Conservation (phyloP, 2,797 vertebrate species). For the Notolabrus celidotus region DNA sequence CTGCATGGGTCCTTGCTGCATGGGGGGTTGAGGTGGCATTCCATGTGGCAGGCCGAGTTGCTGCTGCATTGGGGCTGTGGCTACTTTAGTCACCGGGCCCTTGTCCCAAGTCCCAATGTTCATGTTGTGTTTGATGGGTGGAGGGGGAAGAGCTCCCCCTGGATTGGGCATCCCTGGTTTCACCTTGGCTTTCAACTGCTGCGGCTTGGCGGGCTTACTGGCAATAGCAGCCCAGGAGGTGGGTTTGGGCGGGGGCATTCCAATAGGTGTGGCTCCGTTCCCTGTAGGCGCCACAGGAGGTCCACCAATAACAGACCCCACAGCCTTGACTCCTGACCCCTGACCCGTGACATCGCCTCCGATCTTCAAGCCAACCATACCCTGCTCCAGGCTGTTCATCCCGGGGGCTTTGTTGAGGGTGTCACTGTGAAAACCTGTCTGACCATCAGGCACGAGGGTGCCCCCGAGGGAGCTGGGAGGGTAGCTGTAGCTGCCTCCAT, state of each 20-base stretch:
- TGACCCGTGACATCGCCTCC: conserved; percentile 89
- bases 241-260: conserved; percentile 92
- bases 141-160: conserved; percentile 89
- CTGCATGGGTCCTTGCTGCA: conserved; percentile 86
- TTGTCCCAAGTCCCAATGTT: conserved; percentile 98
- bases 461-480: conserved; percentile 94
- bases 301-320: conserved; percentile 92
- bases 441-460: conserved; percentile 92
- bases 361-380: conserved; percentile 95
- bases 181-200: conserved; percentile 92
- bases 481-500: conserved; percentile 95
- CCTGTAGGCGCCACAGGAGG: conserved; percentile 88
- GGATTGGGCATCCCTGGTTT: conserved; percentile 90
- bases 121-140: conserved; percentile 97
- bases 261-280: conserved; percentile 88
- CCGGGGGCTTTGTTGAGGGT: conserved; percentile 95
- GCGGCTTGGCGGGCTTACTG: conserved; percentile 94
- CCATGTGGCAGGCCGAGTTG: conserved; percentile 81
- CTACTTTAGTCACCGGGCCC: conserved; percentile 91
- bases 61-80: conserved; percentile 86
- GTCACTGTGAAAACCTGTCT: conserved; percentile 94
- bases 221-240: conserved; percentile 97
- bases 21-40: conserved; percentile 76
- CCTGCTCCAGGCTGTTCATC: conserved; percentile 97
- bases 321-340: conserved; percentile 90